Base-by-base conservation (phyloP, 64 coral and sea anemone genomes). In the Stylophora pistillata region DNA sequence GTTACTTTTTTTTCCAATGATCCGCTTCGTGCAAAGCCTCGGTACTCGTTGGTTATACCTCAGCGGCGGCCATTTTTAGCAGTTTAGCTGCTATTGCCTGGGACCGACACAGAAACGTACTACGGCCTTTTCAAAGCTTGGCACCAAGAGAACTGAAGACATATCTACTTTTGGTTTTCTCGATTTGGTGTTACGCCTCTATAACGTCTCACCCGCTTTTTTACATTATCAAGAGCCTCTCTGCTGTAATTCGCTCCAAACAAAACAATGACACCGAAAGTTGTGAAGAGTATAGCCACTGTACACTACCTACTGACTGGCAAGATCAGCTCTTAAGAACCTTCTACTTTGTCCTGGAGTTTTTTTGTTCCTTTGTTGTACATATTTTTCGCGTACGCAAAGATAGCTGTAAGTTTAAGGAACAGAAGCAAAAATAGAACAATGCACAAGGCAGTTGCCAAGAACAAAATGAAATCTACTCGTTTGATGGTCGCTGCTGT, bases 361-460 rank as follows among this genome's bases (percentile, higher is more conserved):
- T 82, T 65, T n/a, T 2, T 82, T 37, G 10, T 31, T 25, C 79
- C 79, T 21, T 65, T 82, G 32, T n/a, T 41, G 15, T 63, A 64
- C 58, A 82, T 68, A 29, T 23, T 82, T 18, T 4, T 64, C 34
- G 23, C 31, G 12, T 82, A 82, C 60, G 65, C 79, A 64, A 82
- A 66, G 32, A 41, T 65, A 26, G 79, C 79, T n/a, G 29, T 37
- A 23, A 82, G 60, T 33, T 82, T 82, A 30, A 52, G 58, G 79
- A 66, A 65, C 34, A 23, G 79, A 63, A 82, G 31, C 5, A 64
- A 82, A 61, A 65, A n/a, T 52, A 31, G 59, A 63, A 14, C 0
- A 60, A 82, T 82, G 41, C 79, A 82, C 17, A 20, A 60, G 23
- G 79, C 79, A 3, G 79, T 82, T 21, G 79, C 79, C 32, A 82